Percentiles rank a stretch among this genome's conserved stretches.
phyloP scores from a whole-genome alignment of 2,113 vertebrate species.

The Larimichthys crocea region DNA sequence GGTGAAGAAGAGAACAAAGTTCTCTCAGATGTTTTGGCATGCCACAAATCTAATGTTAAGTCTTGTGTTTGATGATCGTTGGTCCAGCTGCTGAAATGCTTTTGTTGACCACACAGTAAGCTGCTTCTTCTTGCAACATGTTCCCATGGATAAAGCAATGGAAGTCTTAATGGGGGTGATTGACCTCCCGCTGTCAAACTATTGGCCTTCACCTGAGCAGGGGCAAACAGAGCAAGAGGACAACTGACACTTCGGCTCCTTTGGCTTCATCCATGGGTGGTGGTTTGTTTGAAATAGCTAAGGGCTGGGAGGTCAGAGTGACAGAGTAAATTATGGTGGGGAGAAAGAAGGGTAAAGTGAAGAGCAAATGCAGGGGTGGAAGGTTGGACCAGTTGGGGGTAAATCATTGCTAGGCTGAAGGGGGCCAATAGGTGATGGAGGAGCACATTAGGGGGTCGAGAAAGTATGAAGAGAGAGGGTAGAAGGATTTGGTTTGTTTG shows the following conservation, averaged over 20 bases:
- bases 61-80: conserved; percentile 45
- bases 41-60: conserved; percentile 54
- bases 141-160: conserved; percentile 46
- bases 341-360: conserved; percentile 61
- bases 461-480: conserved; percentile 63
- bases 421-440: conserved; percentile 62
- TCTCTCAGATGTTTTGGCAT: conserved; percentile 64
- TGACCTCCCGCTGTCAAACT: conserved; percentile 65
- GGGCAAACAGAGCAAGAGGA: conserved; percentile 60
- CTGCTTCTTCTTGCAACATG: conserved; percentile 49
- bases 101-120: conserved; percentile 74
- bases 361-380: conserved; percentile 61
- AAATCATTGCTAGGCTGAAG: conserved; percentile 70
- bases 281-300: conserved; percentile 72
- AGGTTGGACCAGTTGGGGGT: conserved; percentile 69
- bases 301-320: conserved; percentile 67
- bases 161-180: conserved; percentile 40
- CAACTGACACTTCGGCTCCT: conserved; percentile 55
- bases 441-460: conserved; percentile 65
- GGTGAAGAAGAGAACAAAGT: conserved; percentile 35
- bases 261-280: conserved; percentile 65
- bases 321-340: conserved; percentile 70
- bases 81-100: conserved; percentile 60
- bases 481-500: conserved; percentile 49
- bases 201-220: conserved; percentile 66